Evolutionary conservation across 2,888 invertebrate genomes (phyloP), one percentile per base, ranked within the genome.

Genomic region (Physocephala rufipes): DNA sequence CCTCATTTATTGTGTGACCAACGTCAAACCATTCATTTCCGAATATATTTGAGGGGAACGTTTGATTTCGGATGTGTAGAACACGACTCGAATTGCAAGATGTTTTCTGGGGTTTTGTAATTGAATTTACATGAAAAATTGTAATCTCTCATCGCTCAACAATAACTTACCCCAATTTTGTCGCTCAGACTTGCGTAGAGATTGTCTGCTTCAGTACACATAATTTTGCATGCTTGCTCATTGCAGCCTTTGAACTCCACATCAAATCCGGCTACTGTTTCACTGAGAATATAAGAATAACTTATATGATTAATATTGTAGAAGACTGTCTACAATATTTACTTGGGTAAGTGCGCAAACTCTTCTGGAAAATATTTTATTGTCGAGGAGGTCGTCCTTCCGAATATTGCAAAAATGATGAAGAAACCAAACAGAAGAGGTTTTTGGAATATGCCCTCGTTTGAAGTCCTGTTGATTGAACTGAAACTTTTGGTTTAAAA

Each of bases 41-140:
- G 19, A 77, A 19, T 5, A 12, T 67, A 67, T 36, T 5, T 59
- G 36, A 51, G n/a, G 74, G 73, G 73, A 81, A 76, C 28, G 7
- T 16, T 59, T 81, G 79, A n/a, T 63, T 55, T 24, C 75, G 71
- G 13, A 81, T 73, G 0, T 75, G 49, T 1, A 82, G 69, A 1
- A 65, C 51, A 26, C 78, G 74, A 15, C 77, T 73, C 21, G 70
- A 51, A 1, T 67, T 3, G 49, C 79, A 79, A 7, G 43, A 1
- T 5, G 70, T 75, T 13, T 63, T 26, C 81, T 82, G 36, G 13
- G 64, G 53, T 16, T 9, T 49, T 45, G 58, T 12, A 7, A 55
- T 49, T 21, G 4, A n/a, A 2, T 9, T 16, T 7, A 51, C n/a
- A 51, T 16, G 12, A 16, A 63, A 45, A 21, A 7, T 0, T 36